These are phyloP conservation scores for Lepidurus couesii DNA, from an alignment of 1,140 invertebrate species.

Conservation along the genomic window DNA sequence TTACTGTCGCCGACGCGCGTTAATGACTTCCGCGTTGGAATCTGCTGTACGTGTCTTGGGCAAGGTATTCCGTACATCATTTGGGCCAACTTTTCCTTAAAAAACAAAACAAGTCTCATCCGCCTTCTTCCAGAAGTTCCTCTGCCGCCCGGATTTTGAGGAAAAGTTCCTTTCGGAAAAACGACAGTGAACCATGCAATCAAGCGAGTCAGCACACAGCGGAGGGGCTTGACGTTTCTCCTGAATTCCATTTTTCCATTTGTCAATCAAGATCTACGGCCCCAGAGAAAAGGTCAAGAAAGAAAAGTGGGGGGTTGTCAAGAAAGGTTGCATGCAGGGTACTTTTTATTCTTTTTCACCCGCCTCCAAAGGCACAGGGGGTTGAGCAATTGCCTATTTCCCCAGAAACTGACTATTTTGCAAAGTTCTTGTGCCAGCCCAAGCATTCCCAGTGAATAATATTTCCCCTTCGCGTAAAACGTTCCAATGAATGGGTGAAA, in stretches of 20 bases:
- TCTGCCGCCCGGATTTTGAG: neutral
- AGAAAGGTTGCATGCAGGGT: slow-evolving; percentile 6
- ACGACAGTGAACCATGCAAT: slow-evolving; percentile 21
- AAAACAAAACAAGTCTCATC: neutral
- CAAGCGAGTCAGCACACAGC: slow-evolving; percentile 20
- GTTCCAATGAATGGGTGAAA: slow-evolving; percentile 2
- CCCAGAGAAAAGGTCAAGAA: neutral
- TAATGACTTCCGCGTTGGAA: slow-evolving; percentile 1
- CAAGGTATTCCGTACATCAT: neutral
- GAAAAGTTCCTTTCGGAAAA: neutral
- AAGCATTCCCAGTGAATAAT: neutral
- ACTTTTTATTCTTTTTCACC: neutral
- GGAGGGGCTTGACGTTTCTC: slow-evolving; percentile 13
- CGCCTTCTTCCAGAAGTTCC: neutral
- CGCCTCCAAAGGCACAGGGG: neutral
- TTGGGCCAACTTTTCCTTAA: neutral
- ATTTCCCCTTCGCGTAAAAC: neutral
- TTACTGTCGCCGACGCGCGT: neutral
- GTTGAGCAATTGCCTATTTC: slow-evolving; percentile 17
- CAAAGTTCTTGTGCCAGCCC: neutral
- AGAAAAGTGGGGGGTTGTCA: slow-evolving; percentile 12
- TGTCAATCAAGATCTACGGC: slow-evolving; percentile 11
- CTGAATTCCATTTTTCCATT: slow-evolving; percentile 19
- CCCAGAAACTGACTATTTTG: neutral
- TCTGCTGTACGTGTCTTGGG: neutral